Evolutionary conservation across 2,888 invertebrate species (phyloP), one percentile per base, ranked within the genome.

Genomic region (Entomobrya proxima): DNA sequence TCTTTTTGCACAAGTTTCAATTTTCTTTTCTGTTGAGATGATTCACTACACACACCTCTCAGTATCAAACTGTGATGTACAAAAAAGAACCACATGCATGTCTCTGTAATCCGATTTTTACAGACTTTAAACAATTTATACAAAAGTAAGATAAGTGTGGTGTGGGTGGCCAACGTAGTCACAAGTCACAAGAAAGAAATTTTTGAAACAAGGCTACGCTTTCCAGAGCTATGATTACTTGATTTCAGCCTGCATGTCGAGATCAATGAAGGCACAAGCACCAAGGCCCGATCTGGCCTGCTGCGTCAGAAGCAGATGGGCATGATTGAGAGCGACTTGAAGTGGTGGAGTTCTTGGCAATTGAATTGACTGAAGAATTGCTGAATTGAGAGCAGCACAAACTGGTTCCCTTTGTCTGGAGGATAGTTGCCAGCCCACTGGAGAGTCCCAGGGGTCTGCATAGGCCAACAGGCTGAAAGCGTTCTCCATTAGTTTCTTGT

Each of bases 381-480:
- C 98, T 91, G 98, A 98, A 93, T 99, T 99, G 91, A 99, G 95
- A 91, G 97, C 96, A 91, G 97, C 97, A 94, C 98, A 98, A 87
- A 98, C 96, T 78, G 96, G 95, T 93, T 99, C 98, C 91, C 99
- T 94, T 91, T 98, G 96, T 90, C 96, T 94, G n/a, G 98, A 96
- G 92, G 98, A 96, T 91, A 99, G 94, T 92, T 98, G 98, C 96
- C 97, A 97, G 87, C 98, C 98, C 87, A 98, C 96, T 21, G 98
- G 98, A 92, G 98, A 98, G 91, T 95, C 95, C 98, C 98, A 98
- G 37, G 98, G 99, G 93, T 99, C 98, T 91, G 97, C 89, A 93
- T 99, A 99, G 72, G 98, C 98, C 91, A 99, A 94, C 92, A 99
- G 94, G 93, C 98, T 98, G 94, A 98, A 99, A 91, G 98, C 98